Base-by-base conservation (phyloP, 2,888 invertebrate genomes). In the Pterobdella sp. region DNA sequence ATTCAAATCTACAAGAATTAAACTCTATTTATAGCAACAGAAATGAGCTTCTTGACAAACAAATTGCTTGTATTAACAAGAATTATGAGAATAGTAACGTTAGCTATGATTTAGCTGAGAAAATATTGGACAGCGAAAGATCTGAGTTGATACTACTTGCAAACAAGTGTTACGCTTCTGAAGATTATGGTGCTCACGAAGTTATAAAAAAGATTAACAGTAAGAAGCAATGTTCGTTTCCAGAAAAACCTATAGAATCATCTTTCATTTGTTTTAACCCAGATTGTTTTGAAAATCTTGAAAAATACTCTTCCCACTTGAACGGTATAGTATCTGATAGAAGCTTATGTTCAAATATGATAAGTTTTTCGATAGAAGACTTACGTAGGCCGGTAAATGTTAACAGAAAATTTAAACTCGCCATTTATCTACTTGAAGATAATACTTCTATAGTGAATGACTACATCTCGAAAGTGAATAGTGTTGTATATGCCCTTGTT, bases 181-280 rank as follows among this genome's bases (percentile, higher is more conserved):
- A 1, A 52, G 52, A 69, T 31, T 34, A 34, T 31, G 42, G n/a
- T n/a, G n/a, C 22, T 22, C 26, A 1, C 32, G 52, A n/a, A 4
- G n/a, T 14, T 63, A 29, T n/a, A 22, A 34, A 18, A 7, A 32
- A 31, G n/a, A 35, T 10, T 2, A n/a, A 26, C 14, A 37, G 4
- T 3, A 42, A 36, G 37, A 35, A 68, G 29, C 37, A 68, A 2
- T n/a, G 4, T 7, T 22, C n/a, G 7, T 22, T 3, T 22, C 60
- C 26, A 22, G 31, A 31, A 1, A 2, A 37, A 63, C 71, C 71
- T 32, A 22, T 35, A 3, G 71, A 71, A n/a, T 56, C 32, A 26
- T 71, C 71, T 1, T 71, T 71, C 26, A 14, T 71, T n/a, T 52
- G 56, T 14, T 71, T 71, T 34, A 63, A 71, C 71, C 52, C 32